Evolutionary conservation across 2,797 vertebrate species (phyloP).

Genomic region (Lacerta bilineata): DNA sequence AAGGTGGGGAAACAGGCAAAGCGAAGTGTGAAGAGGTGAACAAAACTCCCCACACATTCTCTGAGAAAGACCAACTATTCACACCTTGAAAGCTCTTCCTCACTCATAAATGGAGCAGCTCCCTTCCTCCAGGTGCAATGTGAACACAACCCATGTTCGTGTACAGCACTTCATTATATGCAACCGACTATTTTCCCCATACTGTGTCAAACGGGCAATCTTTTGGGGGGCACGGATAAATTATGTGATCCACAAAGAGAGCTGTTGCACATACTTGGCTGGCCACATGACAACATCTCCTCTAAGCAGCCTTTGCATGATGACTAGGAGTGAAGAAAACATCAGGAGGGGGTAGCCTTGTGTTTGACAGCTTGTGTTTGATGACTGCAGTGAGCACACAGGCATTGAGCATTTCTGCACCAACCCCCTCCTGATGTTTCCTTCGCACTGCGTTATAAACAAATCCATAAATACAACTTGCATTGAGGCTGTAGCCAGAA

Average conservation of each 20-base stretch:
- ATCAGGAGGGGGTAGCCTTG: too few relatives aligned
- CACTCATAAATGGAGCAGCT: not conserved
- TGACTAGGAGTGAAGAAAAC: not conserved
- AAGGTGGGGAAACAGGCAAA: not conserved
- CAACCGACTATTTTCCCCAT: not conserved
- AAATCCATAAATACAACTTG: not conserved
- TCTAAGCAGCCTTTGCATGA: not conserved
- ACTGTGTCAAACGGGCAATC: not conserved
- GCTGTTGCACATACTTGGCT: not conserved
- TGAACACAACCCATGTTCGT: not conserved
- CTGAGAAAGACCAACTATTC: not conserved
- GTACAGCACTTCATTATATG: not conserved
- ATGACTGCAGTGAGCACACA: not conserved
- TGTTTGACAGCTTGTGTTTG: too few relatives aligned
- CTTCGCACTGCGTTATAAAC: not conserved
- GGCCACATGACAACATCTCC: not conserved
- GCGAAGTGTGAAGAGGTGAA: not conserved
- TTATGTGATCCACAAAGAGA: not conserved
- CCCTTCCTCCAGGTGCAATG: not conserved
- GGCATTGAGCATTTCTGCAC: not conserved
- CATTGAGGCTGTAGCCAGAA: not conserved
- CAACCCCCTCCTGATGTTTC: too few relatives aligned
- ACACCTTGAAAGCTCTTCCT: too few relatives aligned
- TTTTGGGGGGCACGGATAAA: not conserved
- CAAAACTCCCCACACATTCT: not conserved